Percentiles rank a stretch among this genome's conserved stretches.
Conservation (phyloP, 2,888 invertebrate species). For the Conistra vaccinii region DNA sequence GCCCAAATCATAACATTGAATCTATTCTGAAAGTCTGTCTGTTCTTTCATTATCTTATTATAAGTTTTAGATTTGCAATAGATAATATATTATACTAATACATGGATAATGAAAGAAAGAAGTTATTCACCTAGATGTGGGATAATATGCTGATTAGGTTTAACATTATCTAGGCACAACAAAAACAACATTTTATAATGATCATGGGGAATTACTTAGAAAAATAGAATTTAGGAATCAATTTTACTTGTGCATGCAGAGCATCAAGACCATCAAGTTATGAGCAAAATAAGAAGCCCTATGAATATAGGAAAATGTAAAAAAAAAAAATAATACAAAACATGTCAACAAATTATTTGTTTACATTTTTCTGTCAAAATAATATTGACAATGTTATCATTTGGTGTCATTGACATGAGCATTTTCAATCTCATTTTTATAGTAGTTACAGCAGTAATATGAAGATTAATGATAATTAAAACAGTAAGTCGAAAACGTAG, state of each 20-base stretch:
- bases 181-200: not conserved
- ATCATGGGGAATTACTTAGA: not conserved
- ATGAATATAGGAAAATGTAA: not conserved
- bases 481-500: slow-evolving; percentile 2
- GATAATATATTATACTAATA: too few species aligned
- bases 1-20: too few species aligned
- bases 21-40: too few species aligned
- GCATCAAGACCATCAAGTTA: not conserved
- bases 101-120: too few species aligned
- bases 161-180: not conserved
- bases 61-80: too few species aligned
- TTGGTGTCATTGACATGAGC: slow-evolving; percentile 22
- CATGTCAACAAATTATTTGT: slow-evolving; percentile 59
- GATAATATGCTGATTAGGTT: not conserved
- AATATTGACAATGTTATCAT: slow-evolving; percentile 40
- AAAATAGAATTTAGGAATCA: not conserved
- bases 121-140: too few species aligned
- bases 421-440: not conserved
- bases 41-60: too few species aligned
- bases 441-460: not conserved
- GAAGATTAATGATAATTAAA: not conserved
- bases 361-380: slow-evolving; percentile 67
- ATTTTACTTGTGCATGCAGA: not conserved
- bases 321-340: slow-evolving; percentile 26
- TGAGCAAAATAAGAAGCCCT: not conserved